Percentiles rank a stretch among this genome's conserved stretches.
phyloP scores from a whole-genome alignment of 2,888 invertebrate genomes.

The Aspidapion aeneum region DNA sequence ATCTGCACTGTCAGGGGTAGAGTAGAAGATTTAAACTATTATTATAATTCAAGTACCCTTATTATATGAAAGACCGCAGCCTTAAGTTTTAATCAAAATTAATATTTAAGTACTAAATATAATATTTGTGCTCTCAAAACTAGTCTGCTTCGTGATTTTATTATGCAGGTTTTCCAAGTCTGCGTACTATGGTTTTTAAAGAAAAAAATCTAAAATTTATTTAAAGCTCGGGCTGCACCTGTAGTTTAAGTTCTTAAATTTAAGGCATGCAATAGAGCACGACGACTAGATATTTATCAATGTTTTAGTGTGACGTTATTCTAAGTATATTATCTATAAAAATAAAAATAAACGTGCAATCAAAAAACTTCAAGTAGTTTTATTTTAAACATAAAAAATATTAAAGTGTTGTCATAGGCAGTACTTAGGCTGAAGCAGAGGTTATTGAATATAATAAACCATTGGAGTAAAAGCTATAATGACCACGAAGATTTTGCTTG shows the following conservation, averaged over 20 bases:
- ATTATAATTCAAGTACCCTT: slow-evolving; percentile 3
- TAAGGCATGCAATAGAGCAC: background rate
- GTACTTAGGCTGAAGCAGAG: no score
- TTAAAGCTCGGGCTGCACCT: slow-evolving; percentile 1
- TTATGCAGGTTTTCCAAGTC: background rate
- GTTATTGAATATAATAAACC: no score
- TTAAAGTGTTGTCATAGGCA: no score
- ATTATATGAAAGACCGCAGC: slow-evolving; percentile 19
- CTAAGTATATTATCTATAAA: slow-evolving; percentile 10
- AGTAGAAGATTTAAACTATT: slow-evolving; percentile 15
- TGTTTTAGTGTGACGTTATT: background rate
- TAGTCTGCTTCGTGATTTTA: background rate
- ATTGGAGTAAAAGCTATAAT: no score
- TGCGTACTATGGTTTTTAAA: no score
- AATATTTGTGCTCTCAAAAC: background rate
- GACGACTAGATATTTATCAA: background rate
- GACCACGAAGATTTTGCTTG: no score
- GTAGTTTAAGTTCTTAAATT: no score
- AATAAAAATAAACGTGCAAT: slow-evolving; percentile 19
- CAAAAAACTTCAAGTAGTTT: no score
- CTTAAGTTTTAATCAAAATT: background rate
- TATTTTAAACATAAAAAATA: no score
- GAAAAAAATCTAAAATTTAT: no score
- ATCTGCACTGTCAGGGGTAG: slow-evolving; percentile 15
- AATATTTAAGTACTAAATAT: background rate